Evolutionary conservation across 2,888 invertebrate species (phyloP).

Genomic region (Fragum sueziense): DNA sequence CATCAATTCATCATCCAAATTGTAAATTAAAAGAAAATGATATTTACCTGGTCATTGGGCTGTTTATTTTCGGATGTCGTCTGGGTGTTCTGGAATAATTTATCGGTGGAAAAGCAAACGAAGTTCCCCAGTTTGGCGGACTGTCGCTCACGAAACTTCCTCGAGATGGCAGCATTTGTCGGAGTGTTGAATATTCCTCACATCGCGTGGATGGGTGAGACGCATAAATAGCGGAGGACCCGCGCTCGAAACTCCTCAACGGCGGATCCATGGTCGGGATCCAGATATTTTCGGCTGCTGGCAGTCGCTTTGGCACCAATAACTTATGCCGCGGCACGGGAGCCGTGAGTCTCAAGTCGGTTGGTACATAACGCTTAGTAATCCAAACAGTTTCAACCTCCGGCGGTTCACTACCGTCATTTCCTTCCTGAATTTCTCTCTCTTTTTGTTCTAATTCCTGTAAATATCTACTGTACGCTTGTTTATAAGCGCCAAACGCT

Average conservation of each 20-base stretch:
- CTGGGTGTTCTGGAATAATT: conserved; percentile 46
- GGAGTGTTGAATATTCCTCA: conserved; percentile 79
- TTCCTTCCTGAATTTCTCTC: conserved; percentile 41
- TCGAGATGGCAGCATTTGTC: conserved; percentile 77
- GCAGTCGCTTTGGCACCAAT: conserved; percentile 66
- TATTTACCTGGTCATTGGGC: conserved; percentile 79
- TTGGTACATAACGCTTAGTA: conserved; percentile 76
- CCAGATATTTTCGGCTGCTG: conserved; percentile 69
- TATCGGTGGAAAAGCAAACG: conserved; percentile 61
- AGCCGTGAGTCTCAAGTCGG: conserved; percentile 75
- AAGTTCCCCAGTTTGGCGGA: conserved; percentile 78
- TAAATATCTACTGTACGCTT: conserved; percentile 69
- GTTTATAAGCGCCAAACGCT: conserved; percentile 72
- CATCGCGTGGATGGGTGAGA: conserved; percentile 71
- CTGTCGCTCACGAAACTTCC: conserved; percentile 60
- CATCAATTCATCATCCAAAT: too few species aligned
- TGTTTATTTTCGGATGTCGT: conserved; percentile 75
- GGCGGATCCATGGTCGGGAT: conserved; percentile 67
- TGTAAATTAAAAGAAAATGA: conserved; percentile 14
- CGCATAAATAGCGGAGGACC: conserved; percentile 59
- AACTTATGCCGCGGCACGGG: conserved; percentile 78
- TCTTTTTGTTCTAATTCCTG: conserved; percentile 66
- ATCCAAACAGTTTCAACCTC: conserved; percentile 77
- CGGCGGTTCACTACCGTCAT: conserved; percentile 29
- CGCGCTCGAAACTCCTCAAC: conserved; percentile 66